These are phyloP conservation scores for Drosophila maculinotata DNA, from an alignment of 2,888 invertebrate genomes.

Conservation along the genomic window DNA sequence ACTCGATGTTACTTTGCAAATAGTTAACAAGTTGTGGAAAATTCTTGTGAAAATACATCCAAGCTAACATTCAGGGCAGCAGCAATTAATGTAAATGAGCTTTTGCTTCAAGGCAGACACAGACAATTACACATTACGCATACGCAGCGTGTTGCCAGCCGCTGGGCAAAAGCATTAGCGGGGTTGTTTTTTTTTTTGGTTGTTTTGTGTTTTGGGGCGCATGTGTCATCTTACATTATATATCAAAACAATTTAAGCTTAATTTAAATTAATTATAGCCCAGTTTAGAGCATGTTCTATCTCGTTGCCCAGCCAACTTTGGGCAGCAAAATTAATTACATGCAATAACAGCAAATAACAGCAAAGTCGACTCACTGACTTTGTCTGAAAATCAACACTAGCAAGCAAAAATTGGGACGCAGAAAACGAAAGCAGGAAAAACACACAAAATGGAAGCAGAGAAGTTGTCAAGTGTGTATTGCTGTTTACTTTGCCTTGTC, in stretches of 20 bases:
- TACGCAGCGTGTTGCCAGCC: conserved; percentile 34
- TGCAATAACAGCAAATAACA: conserved; percentile 57
- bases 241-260: conserved; percentile 68
- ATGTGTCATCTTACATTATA: conserved; percentile 33
- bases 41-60: conserved; percentile 24
- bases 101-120: conserved; percentile 3
- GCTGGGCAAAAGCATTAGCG: conserved; percentile 16
- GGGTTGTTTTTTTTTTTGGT: neutral
- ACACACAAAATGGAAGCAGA: neutral
- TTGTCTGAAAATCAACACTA: conserved; percentile 57
- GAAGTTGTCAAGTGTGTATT: conserved; percentile 50
- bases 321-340: conserved; percentile 68
- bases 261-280: conserved; percentile 71
- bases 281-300: conserved; percentile 27
- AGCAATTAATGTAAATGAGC: conserved; percentile 38
- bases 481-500: conserved; percentile 48
- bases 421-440: conserved; percentile 1
- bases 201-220: too few relatives aligned
- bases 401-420: conserved; percentile 38
- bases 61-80: conserved; percentile 9
- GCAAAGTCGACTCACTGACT: conserved; percentile 33
- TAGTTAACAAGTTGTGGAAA: conserved; percentile 10
- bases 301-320: conserved; percentile 31
- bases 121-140: conserved; percentile 32
- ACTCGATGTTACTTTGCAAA: conserved; percentile 7